phyloP scores from a whole-genome alignment of 64 coral and sea anemone species.

The Actinia tenebrosa region DNA sequence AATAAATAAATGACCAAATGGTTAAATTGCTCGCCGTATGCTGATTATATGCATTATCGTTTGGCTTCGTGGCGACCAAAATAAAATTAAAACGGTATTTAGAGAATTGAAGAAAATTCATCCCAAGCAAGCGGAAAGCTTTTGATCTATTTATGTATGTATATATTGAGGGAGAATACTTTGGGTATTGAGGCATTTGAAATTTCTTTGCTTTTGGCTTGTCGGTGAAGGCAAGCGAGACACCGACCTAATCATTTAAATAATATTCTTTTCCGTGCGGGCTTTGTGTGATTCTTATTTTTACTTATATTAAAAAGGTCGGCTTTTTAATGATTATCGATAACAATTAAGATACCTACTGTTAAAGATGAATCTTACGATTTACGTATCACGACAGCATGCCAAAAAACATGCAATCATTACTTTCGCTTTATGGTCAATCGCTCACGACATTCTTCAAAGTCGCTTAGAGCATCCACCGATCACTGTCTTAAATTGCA shows the following conservation, averaged over 20 bases:
- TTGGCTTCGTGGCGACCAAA: not conserved
- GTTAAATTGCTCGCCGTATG: not conserved
- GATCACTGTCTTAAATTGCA: not conserved
- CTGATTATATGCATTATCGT: not conserved
- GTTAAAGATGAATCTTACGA: not conserved
- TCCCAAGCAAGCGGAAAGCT: not conserved
- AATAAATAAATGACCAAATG: not conserved
- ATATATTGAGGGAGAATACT: not conserved
- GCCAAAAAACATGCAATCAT: not conserved
- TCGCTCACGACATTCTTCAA: not conserved
- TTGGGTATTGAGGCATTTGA: not conserved
- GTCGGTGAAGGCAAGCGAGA: not conserved
- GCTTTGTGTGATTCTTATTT: not conserved
- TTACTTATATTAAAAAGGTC: conserved; percentile 3
- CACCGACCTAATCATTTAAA: not conserved
- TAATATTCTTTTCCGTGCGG: conserved; percentile 4
- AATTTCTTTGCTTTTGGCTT: not conserved
- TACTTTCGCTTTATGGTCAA: not conserved
- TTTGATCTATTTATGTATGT: not conserved
- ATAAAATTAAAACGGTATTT: not conserved
- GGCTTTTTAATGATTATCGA: conserved; percentile 15
- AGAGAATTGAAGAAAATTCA: not conserved
- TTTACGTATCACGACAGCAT: not conserved
- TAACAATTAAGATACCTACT: conserved; percentile 5
- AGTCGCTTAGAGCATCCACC: not conserved